A percentile compares a stretch with the other conserved stretches of the same genome.
Evolutionary conservation across 2,113 vertebrate genomes (phyloP).

Genomic region (Pteruthius melanotis): DNA sequence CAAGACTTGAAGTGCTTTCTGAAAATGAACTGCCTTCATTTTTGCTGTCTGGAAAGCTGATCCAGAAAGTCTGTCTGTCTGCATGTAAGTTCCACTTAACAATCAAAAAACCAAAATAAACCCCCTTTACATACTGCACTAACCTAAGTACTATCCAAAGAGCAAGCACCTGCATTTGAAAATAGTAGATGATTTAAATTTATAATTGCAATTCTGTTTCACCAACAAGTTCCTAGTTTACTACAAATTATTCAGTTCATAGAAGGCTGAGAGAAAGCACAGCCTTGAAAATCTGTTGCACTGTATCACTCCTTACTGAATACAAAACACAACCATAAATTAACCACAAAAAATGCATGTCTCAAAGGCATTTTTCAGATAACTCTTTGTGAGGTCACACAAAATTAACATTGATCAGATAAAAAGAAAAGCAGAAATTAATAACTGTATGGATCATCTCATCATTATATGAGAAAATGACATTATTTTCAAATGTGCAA

Average conservation of each 20-base stretch:
- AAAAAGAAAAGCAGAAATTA: constrained; percentile 45
- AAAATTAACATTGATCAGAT: constrained; percentile 46
- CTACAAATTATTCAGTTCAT: neutral
- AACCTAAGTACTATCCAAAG: neutral
- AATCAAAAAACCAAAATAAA: neutral
- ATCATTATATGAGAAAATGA: constrained; percentile 13
- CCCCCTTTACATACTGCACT: neutral
- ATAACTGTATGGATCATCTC: neutral
- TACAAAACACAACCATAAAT: neutral
- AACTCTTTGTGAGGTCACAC: neutral
- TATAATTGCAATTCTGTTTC: neutral
- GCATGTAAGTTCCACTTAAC: neutral
- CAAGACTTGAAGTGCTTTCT: neutral
- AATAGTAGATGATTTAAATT: neutral
- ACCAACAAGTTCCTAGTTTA: neutral
- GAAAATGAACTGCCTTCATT: neutral
- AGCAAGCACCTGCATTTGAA: neutral
- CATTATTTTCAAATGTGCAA: neutral
- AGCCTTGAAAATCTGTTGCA: neutral
- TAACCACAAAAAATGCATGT: neutral
- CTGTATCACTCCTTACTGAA: neutral
- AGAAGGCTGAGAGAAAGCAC: neutral
- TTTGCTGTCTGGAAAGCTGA: neutral
- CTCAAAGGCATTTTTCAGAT: constrained; percentile 20
- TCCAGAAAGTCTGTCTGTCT: neutral